Percentiles rank a stretch among this genome's conserved stretches.
These are phyloP conservation scores for Entomobrya multifasciata DNA, from an alignment of 2,888 invertebrate species.

Conservation along the genomic window DNA sequence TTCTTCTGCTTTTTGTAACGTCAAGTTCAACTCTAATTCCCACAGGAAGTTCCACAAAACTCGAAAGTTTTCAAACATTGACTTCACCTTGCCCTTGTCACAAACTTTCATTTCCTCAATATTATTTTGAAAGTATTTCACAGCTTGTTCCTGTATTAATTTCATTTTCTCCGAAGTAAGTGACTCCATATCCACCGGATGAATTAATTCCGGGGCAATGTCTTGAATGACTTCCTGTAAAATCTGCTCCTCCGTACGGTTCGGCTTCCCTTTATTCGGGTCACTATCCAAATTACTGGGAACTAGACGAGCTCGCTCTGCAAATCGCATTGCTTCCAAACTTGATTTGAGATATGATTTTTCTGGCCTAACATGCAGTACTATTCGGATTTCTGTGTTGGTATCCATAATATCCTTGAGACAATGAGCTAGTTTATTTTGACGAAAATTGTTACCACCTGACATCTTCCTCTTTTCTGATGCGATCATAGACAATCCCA, in stretches of 20 bases:
- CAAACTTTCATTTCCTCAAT: conserved; percentile 61
- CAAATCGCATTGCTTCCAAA: conserved; percentile 77
- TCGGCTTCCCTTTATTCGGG: neutral
- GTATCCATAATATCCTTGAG: conserved; percentile 77
- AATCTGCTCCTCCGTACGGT: conserved; percentile 54
- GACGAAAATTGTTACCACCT: conserved; percentile 75
- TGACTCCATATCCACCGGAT: conserved; percentile 41
- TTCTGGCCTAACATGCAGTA: conserved; percentile 77
- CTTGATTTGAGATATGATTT: conserved; percentile 63
- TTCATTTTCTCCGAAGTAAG: conserved; percentile 52
- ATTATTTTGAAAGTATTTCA: conserved; percentile 61
- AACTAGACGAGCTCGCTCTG: conserved; percentile 73
- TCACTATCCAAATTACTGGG: conserved; percentile 55
- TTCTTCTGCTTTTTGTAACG: conserved; percentile 52
- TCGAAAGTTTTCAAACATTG: conserved; percentile 71
- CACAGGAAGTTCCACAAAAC: conserved; percentile 68
- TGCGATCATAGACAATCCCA: conserved; percentile 65
- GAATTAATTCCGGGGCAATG: conserved; percentile 67
- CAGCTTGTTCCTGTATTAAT: conserved; percentile 52
- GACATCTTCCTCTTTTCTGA: conserved; percentile 50
- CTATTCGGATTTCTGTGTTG: conserved; percentile 73
- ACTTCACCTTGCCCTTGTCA: conserved; percentile 58
- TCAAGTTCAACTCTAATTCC: conserved; percentile 62
- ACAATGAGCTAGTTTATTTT: conserved; percentile 77
- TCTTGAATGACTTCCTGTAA: conserved; percentile 64